Evolutionary conservation across 2,113 vertebrate species (phyloP).

Genomic region (Herpetotheres cachinnans): DNA sequence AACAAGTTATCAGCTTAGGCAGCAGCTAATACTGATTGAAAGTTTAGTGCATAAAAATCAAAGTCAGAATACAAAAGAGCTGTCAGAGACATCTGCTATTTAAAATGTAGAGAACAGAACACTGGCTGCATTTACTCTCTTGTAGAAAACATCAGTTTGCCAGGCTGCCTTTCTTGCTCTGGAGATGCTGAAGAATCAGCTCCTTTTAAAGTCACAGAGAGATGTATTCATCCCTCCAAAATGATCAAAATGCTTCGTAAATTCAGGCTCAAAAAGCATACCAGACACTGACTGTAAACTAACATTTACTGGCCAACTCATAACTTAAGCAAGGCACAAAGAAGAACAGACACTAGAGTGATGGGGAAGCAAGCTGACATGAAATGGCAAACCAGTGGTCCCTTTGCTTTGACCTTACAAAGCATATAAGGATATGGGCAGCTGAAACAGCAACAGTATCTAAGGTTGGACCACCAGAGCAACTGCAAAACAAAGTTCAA

Average conservation of each 20-base stretch:
- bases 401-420: conserved; percentile 18
- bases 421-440: background rate
- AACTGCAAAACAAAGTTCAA: background rate
- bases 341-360: background rate
- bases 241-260: background rate
- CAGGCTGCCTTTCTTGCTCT: background rate
- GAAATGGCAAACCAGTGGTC: background rate
- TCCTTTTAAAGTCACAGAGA: background rate
- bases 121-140: background rate
- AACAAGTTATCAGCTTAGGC: background rate
- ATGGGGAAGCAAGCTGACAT: background rate
- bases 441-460: background rate
- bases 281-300: background rate
- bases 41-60: background rate
- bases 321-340: conserved; percentile 23
- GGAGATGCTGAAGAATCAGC: background rate
- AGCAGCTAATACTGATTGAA: conserved; percentile 9
- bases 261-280: conserved; percentile 19
- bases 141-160: background rate
- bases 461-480: background rate
- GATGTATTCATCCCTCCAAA: background rate
- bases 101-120: conserved; percentile 20
- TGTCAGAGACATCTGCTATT: background rate
- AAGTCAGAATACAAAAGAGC: conserved; percentile 4
- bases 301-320: background rate